phyloP scores from a whole-genome alignment of 23 tunicate species.

The Halocynthia aurantium region DNA sequence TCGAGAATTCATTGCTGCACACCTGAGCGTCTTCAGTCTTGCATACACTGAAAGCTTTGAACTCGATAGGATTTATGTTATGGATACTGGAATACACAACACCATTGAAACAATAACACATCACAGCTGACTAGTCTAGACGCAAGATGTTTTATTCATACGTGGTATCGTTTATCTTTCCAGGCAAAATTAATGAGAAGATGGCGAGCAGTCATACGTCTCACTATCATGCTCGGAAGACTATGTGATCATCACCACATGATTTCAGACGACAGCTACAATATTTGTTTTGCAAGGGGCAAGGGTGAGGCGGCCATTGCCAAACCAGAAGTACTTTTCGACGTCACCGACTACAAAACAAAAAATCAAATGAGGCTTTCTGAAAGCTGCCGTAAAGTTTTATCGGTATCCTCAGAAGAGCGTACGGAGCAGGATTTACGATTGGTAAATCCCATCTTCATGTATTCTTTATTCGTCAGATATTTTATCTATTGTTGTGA shows the following conservation, averaged over 20 bases:
- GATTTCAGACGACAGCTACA: conserved; percentile 69
- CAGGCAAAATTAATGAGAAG: conserved; percentile 53
- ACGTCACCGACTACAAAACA: conserved; percentile 75
- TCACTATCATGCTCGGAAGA: conserved; percentile 50
- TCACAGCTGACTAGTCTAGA: no score
- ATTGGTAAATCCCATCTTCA: conserved; percentile 18
- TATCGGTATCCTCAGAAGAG: conserved; percentile 33
- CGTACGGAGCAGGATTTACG: conserved; percentile 59
- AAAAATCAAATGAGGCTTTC: conserved; percentile 75
- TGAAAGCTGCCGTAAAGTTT: conserved; percentile 48
- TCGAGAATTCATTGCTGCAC: no score
- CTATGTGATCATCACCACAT: conserved; percentile 47
- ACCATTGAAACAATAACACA: no score
- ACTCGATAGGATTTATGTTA: no score
- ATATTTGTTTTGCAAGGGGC: conserved; percentile 17
- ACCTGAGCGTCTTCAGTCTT: no score
- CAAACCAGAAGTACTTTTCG: conserved; percentile 62
- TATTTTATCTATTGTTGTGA: background rate
- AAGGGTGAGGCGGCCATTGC: conserved; percentile 12
- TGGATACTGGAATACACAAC: no score
- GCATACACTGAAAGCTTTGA: no score
- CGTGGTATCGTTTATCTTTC: background rate
- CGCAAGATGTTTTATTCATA: background rate
- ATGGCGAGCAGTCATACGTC: conserved; percentile 34
- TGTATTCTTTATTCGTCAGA: background rate